Conservation (phyloP, 2,113 vertebrate species). For the Phyllostomus discolor region DNA sequence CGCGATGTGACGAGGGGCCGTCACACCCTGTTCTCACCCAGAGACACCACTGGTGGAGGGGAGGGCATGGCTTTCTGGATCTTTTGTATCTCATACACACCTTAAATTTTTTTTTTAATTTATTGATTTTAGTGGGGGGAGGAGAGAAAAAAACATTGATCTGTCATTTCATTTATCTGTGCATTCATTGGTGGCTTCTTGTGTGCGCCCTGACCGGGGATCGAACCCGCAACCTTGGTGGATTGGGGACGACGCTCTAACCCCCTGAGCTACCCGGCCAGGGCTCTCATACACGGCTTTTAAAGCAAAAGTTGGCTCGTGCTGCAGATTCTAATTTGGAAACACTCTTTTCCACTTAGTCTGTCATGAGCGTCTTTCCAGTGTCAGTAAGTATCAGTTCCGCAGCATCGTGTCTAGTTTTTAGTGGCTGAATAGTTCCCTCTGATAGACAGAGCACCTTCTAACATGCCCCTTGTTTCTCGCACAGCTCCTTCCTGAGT, state of each 20-base stretch:
- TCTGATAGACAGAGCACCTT: not conserved
- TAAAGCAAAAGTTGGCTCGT: not conserved
- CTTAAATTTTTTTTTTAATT: not conserved
- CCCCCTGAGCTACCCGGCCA: not conserved
- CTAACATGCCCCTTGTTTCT: not conserved
- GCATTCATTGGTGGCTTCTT: too few relatives aligned
- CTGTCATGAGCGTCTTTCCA: not conserved
- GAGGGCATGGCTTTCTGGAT: not conserved
- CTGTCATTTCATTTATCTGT: too few relatives aligned
- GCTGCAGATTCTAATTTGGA: not conserved
- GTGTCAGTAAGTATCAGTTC: not conserved
- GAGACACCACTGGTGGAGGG: too few relatives aligned
- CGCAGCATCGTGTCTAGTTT: not conserved
- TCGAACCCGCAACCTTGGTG: too few relatives aligned
- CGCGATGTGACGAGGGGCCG: rapidly evolving
- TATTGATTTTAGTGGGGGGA: not conserved
- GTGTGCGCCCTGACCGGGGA: not conserved
- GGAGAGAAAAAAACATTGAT: not conserved
- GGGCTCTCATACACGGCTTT: not conserved
- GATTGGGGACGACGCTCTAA: too few relatives aligned
- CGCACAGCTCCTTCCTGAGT: not conserved
- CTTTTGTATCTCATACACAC: not conserved
- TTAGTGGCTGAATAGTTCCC: not conserved
- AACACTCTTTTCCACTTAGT: not conserved
- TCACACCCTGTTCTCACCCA: not conserved